Conservation (phyloP, 2,888 invertebrate genomes). For the Morinoia aosen region DNA sequence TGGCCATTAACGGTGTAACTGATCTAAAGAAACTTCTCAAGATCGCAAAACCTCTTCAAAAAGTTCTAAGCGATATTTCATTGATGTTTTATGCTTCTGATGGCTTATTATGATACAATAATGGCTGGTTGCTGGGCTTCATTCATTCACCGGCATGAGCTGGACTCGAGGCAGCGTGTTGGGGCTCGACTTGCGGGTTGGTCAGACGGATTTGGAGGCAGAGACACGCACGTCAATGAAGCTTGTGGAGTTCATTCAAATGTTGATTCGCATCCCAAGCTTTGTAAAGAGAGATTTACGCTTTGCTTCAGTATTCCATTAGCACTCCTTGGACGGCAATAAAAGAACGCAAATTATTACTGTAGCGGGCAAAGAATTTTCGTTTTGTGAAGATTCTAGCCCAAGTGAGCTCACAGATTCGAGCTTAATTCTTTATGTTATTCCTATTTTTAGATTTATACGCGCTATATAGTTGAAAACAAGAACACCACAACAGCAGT, state of each 20-base stretch:
- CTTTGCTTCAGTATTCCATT: not conserved
- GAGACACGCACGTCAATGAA: not conserved
- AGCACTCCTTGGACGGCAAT: not conserved
- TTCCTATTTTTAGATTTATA: not conserved
- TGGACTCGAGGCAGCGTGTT: not conserved
- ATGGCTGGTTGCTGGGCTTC: slow-evolving; percentile 15
- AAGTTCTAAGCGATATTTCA: slow-evolving; percentile 48
- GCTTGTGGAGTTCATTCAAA: not conserved
- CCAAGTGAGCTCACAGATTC: not conserved
- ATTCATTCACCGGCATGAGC: slow-evolving; percentile 31
- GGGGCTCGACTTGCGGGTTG: not conserved
- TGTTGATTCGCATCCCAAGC: not conserved
- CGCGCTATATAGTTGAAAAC: not conserved
- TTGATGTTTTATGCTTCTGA: slow-evolving; percentile 37
- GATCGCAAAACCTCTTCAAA: slow-evolving; percentile 46
- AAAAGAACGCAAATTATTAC: not conserved
- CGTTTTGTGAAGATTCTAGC: not conserved
- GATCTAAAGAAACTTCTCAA: slow-evolving; percentile 27
- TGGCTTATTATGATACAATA: slow-evolving; percentile 47
- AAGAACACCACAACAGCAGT: not conserved
- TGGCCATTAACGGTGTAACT: slow-evolving; percentile 40
- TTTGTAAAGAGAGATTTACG: not conserved
- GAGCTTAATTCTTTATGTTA: not conserved
- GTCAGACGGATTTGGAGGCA: not conserved
- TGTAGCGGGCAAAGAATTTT: not conserved